Conservation (phyloP, 2,888 invertebrate genomes). For the Xestoiulus laeticollis region DNA sequence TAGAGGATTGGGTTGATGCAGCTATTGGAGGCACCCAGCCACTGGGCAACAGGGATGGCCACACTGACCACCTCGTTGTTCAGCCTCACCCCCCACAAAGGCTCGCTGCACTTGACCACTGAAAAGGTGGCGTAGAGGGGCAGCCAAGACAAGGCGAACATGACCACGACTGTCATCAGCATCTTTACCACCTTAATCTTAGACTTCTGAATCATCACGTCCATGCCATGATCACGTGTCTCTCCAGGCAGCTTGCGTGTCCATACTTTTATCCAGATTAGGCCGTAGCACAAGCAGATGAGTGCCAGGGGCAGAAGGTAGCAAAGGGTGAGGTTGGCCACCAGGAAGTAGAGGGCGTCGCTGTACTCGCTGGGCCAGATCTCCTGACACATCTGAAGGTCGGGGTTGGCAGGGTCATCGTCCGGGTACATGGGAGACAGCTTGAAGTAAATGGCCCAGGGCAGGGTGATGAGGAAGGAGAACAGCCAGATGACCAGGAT, state of each 20-base stretch:
- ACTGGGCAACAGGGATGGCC: slow-evolving; percentile 60
- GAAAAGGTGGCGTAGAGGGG: slow-evolving; percentile 90
- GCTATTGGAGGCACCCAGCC: slow-evolving; percentile 62
- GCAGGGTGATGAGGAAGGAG: slow-evolving; percentile 66
- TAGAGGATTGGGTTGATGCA: slow-evolving; percentile 64
- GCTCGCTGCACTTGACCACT: slow-evolving; percentile 72
- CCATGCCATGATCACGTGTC: slow-evolving; percentile 60
- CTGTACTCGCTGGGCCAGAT: slow-evolving; percentile 57
- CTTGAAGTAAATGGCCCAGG: slow-evolving; percentile 68
- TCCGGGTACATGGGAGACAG: slow-evolving; percentile 61
- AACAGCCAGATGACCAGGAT: slow-evolving; percentile 67
- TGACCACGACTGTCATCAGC: slow-evolving; percentile 89
- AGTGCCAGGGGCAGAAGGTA: slow-evolving; percentile 59
- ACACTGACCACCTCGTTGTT: slow-evolving; percentile 76
- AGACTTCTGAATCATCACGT: slow-evolving; percentile 62
- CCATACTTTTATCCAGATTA: slow-evolving; percentile 62
- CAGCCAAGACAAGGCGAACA: slow-evolving; percentile 92
- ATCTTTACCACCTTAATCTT: slow-evolving; percentile 83
- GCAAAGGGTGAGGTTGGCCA: slow-evolving; percentile 58
- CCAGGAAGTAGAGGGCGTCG: slow-evolving; percentile 57
- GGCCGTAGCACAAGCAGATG: slow-evolving; percentile 59
- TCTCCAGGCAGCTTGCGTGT: slow-evolving; percentile 66
- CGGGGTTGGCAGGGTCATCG: slow-evolving; percentile 61
- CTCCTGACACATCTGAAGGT: slow-evolving; percentile 57
- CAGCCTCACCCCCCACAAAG: slow-evolving; percentile 65